Evolutionary conservation across 1,140 invertebrate genomes (phyloP).

Genomic region (Vanessa atalanta): DNA sequence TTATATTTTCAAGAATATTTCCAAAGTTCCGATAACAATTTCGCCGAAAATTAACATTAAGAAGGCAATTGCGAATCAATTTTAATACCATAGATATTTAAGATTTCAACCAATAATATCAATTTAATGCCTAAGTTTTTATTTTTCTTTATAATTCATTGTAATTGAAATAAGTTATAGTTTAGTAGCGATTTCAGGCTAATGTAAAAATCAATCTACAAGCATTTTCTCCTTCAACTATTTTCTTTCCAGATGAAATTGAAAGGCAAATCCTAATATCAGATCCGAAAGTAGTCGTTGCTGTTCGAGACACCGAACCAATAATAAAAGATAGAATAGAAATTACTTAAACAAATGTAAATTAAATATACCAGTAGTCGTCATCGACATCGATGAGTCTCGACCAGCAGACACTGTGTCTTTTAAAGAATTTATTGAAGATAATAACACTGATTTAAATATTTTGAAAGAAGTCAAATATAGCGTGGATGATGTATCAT

Average conservation of each 20-base stretch:
- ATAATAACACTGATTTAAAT: constrained; percentile 69
- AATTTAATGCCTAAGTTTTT: too few relatives aligned
- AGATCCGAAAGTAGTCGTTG: constrained; percentile 85
- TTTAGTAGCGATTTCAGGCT: too few relatives aligned
- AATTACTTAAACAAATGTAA: constrained; percentile 66
- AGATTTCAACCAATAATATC: too few relatives aligned
- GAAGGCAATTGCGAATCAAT: too few relatives aligned
- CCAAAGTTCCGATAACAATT: too few relatives aligned
- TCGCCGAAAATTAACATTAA: too few relatives aligned
- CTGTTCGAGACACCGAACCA: constrained; percentile 77
- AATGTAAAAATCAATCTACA: too few relatives aligned
- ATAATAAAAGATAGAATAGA: constrained; percentile 77
- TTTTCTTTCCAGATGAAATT: constrained; percentile 86
- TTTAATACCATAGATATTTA: too few relatives aligned
- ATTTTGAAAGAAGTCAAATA: constrained; percentile 70
- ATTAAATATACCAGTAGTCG: constrained; percentile 82
- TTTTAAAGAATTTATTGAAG: constrained; percentile 81
- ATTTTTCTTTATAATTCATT: too few relatives aligned
- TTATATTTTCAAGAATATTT: too few relatives aligned
- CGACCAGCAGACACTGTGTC: constrained; percentile 80
- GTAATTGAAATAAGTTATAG: too few relatives aligned
- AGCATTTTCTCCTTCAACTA: neutral
- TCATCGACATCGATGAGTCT: constrained; percentile 61
- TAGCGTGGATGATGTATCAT: constrained; percentile 75
- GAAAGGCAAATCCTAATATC: constrained; percentile 85